A percentile compares a stretch with the other conserved stretches of the same genome.
Conservation (phyloP, 1,140 invertebrate genomes). For the Laupala kohalensis region DNA sequence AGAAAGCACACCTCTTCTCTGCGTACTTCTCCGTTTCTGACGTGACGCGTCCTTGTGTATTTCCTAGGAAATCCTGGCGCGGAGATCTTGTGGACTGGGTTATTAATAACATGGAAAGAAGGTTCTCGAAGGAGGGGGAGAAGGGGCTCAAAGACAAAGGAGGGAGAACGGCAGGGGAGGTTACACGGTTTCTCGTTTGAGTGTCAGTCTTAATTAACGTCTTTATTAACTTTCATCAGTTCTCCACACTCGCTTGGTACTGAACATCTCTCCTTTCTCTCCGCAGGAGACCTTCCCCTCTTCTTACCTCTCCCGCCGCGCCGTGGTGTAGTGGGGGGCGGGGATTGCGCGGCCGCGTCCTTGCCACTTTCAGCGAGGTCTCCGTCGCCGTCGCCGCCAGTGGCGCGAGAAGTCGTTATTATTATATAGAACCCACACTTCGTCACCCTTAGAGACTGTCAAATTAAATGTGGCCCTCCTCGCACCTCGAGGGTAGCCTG, state of each 20-base stretch:
- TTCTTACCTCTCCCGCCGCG: background rate
- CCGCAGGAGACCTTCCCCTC: background rate
- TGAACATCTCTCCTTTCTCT: background rate
- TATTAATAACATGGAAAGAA: background rate
- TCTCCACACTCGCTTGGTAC: background rate
- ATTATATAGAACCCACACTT: background rate
- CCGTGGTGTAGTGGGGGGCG: background rate
- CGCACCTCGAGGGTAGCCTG: background rate
- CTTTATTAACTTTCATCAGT: slow-evolving; percentile 15
- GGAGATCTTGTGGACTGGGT: background rate
- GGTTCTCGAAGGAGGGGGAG: background rate
- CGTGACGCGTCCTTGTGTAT: background rate
- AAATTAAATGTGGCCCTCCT: background rate
- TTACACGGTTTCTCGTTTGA: slow-evolving; percentile 3
- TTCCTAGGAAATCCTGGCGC: background rate
- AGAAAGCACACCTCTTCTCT: too few species aligned
- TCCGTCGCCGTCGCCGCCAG: too few species aligned
- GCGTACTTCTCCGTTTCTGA: background rate
- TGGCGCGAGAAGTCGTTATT: background rate
- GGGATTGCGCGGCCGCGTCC: background rate
- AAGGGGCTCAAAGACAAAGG: background rate
- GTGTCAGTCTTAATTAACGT: slow-evolving; percentile 14
- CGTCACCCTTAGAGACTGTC: background rate
- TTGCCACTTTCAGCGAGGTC: background rate
- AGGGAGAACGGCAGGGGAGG: background rate